Evolutionary conservation across 2,888 invertebrate species (phyloP).

Genomic region (Lepidochitona cinerea): DNA sequence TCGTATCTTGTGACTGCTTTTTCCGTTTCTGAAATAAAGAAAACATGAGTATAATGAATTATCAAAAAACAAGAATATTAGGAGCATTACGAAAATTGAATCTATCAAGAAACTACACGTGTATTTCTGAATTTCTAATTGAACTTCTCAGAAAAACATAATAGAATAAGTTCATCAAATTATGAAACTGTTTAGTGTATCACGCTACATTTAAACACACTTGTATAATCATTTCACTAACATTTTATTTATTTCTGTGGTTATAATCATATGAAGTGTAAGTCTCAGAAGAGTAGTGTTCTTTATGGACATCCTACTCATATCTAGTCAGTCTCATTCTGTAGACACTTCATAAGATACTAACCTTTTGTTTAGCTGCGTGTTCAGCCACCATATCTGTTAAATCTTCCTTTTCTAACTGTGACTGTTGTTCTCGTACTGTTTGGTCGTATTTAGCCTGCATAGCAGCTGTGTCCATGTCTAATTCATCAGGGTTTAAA

Average conservation of each 20-base stretch:
- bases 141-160: neutral
- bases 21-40: constrained; percentile 86
- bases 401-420: constrained; percentile 92
- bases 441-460: constrained; percentile 90
- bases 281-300: too few relatives aligned
- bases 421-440: constrained; percentile 91
- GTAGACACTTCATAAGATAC: too few relatives aligned
- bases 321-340: too few relatives aligned
- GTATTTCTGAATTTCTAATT: neutral
- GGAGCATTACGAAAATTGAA: neutral
- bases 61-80: neutral
- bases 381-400: constrained; percentile 99
- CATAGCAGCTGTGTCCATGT: constrained; percentile 96
- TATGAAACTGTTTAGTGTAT: too few relatives aligned
- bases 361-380: constrained; percentile 93
- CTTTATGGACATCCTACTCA: too few relatives aligned
- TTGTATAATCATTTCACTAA: too few relatives aligned
- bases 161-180: too few relatives aligned
- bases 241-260: too few relatives aligned
- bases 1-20: constrained; percentile 83
- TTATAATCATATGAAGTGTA: too few relatives aligned
- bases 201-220: too few relatives aligned
- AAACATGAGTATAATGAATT: constrained; percentile 18
- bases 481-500: constrained; percentile 96
- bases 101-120: neutral